Conservation (phyloP, 2,113 vertebrate species). For the Regulus satrapa region DNA sequence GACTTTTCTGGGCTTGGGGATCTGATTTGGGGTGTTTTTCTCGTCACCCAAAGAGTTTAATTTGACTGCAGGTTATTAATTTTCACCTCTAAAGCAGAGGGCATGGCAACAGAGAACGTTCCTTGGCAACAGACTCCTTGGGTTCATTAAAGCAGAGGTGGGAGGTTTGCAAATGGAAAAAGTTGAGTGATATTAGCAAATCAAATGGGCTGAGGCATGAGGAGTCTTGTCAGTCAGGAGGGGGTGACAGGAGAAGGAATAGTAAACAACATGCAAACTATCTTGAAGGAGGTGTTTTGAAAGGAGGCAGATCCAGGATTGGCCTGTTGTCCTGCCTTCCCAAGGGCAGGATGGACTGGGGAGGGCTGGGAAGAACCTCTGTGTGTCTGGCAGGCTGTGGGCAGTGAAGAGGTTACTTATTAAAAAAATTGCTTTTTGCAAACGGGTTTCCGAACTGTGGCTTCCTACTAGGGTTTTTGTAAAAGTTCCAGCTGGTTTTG, state of each 20-base stretch:
- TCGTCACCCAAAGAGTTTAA: slow-evolving; percentile 18
- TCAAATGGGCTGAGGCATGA: slow-evolving; percentile 34
- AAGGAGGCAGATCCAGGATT: neutral
- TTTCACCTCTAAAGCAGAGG: slow-evolving; percentile 45
- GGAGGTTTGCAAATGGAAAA: slow-evolving; percentile 52
- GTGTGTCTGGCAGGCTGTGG: neutral
- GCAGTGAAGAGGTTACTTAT: neutral
- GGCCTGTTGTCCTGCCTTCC: neutral
- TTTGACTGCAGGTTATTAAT: slow-evolving; percentile 60
- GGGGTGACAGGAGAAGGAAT: neutral
- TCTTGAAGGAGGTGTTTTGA: neutral
- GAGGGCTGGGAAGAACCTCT: neutral
- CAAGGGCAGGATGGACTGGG: neutral
- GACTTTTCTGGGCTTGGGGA: neutral
- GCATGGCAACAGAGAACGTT: slow-evolving; percentile 38
- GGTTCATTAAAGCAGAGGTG: slow-evolving; percentile 54
- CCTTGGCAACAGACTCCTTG: slow-evolving; percentile 61
- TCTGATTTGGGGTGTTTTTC: neutral
- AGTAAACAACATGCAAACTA: neutral
- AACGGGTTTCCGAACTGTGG: neutral
- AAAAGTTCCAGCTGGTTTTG: neutral
- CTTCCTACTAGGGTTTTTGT: neutral
- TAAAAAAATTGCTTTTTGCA: neutral
- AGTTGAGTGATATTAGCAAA: slow-evolving; percentile 49
- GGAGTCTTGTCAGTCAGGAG: neutral